These are phyloP conservation scores for Gavialis gangeticus DNA, from an alignment of 2,113 vertebrate species.

Conservation along the genomic window DNA sequence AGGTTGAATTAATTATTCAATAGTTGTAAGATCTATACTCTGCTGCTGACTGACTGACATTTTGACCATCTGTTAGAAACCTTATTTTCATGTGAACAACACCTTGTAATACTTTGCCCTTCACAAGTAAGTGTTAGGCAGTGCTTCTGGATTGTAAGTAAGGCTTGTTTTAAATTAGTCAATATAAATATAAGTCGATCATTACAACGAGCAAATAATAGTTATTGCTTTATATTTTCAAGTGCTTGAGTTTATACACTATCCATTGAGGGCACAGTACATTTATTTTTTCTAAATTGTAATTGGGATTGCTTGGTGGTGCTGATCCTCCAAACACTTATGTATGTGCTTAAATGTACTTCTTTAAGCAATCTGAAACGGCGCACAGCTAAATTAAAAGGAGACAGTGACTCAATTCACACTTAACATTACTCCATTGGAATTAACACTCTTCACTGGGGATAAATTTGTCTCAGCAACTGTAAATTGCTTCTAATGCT, in stretches of 20 bases:
- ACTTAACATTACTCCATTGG: background rate
- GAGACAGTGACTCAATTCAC: constrained; percentile 16
- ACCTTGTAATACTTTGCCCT: background rate
- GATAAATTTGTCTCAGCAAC: background rate
- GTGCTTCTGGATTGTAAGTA: constrained; percentile 37
- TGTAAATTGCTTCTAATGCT: background rate
- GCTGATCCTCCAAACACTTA: constrained; percentile 11
- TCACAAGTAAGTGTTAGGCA: background rate
- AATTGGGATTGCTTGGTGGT: background rate
- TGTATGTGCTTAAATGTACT: constrained; percentile 1
- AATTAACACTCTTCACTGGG: constrained; percentile 34
- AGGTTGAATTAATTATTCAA: constrained; percentile 58
- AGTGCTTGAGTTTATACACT: background rate
- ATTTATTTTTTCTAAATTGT: constrained; percentile 15
- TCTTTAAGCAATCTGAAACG: background rate
- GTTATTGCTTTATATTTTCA: background rate
- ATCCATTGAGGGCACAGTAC: background rate
- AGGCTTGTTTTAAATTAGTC: background rate
- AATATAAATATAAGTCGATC: background rate
- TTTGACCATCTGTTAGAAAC: constrained; percentile 56
- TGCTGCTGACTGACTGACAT: constrained; percentile 38
- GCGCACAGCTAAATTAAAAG: constrained; percentile 22
- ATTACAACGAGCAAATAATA: background rate
- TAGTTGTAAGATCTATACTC: constrained; percentile 31
- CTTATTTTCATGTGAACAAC: constrained; percentile 30